Percentiles rank a stretch among this genome's conserved stretches.
Conservation (phyloP, 2,888 invertebrate genomes). For the Agrotis exclamationis region DNA sequence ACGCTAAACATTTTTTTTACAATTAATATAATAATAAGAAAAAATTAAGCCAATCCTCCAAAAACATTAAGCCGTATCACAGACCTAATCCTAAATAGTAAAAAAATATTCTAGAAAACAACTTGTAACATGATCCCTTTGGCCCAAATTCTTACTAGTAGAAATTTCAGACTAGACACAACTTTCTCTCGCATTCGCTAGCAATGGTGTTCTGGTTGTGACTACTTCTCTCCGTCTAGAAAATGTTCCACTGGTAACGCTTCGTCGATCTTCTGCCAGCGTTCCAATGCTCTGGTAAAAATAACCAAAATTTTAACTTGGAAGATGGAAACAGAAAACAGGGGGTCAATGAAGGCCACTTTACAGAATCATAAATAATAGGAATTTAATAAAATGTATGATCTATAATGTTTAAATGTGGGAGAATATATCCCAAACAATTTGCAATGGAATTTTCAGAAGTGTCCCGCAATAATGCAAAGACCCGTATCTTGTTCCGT, state of each 20-base stretch:
- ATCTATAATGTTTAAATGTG: too few relatives aligned
- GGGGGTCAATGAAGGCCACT: too few relatives aligned
- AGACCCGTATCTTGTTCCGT: too few relatives aligned
- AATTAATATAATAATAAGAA: too few relatives aligned
- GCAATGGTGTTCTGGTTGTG: constrained; percentile 93
- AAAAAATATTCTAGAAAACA: constrained; percentile 62
- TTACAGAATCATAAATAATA: too few relatives aligned
- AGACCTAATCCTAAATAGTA: constrained; percentile 60
- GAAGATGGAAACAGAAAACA: background rate
- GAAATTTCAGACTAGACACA: constrained; percentile 89
- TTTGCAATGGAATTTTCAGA: too few relatives aligned
- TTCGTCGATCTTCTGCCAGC: constrained; percentile 84
- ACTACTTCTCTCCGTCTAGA: constrained; percentile 92
- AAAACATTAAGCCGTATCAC: constrained; percentile 52
- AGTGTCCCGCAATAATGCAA: too few relatives aligned
- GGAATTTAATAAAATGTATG: too few relatives aligned
- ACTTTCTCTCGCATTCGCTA: constrained; percentile 93
- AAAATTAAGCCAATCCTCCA: background rate
- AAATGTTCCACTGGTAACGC: constrained; percentile 85
- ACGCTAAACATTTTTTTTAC: background rate
- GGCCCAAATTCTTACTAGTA: constrained; percentile 60
- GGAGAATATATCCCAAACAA: too few relatives aligned
- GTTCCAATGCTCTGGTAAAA: constrained; percentile 84
- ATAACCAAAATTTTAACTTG: background rate
- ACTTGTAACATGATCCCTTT: constrained; percentile 62